Percentiles rank a stretch among this genome's conserved stretches.
phyloP scores from a whole-genome alignment of 2,797 vertebrate species.

The Allobates femoralis region DNA sequence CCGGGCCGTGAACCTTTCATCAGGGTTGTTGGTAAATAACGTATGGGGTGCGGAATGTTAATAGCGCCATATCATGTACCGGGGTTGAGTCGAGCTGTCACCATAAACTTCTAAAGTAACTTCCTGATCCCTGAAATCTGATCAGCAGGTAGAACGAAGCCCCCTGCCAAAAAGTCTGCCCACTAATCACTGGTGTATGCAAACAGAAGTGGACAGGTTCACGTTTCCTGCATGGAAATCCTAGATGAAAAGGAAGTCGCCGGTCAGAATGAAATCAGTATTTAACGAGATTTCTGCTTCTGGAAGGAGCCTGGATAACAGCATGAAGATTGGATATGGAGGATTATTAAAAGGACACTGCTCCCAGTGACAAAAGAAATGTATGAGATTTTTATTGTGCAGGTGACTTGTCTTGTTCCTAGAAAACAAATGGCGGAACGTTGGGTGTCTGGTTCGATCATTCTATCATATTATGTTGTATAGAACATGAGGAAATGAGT shows the following conservation, averaged over 20 bases:
- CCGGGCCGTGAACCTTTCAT: constrained; percentile 32
- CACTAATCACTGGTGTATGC: constrained; percentile 11
- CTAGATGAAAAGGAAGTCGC: background rate
- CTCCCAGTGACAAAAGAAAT: background rate
- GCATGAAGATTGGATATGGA: too few relatives aligned
- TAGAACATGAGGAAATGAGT: too few relatives aligned
- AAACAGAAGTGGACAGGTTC: background rate
- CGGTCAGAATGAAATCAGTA: background rate
- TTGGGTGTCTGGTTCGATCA: too few relatives aligned
- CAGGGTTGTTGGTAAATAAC: constrained; percentile 42
- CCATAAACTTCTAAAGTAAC: constrained; percentile 5
- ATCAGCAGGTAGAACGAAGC: background rate
- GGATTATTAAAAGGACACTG: background rate
- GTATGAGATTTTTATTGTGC: background rate
- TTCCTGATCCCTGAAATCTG: constrained; percentile 44
- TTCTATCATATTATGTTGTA: too few relatives aligned
- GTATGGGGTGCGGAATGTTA: constrained; percentile 33
- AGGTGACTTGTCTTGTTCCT: background rate
- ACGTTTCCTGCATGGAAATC: background rate
- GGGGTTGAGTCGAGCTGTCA: constrained; percentile 33
- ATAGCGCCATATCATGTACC: constrained; percentile 36
- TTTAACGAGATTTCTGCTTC: background rate
- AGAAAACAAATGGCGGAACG: too few relatives aligned
- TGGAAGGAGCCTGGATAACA: background rate
- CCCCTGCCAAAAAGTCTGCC: constrained; percentile 12